A percentile compares a stretch with the other conserved stretches of the same genome.
phyloP scores from a whole-genome alignment of 2,113 vertebrate species.

The Aviceda subcristata region DNA sequence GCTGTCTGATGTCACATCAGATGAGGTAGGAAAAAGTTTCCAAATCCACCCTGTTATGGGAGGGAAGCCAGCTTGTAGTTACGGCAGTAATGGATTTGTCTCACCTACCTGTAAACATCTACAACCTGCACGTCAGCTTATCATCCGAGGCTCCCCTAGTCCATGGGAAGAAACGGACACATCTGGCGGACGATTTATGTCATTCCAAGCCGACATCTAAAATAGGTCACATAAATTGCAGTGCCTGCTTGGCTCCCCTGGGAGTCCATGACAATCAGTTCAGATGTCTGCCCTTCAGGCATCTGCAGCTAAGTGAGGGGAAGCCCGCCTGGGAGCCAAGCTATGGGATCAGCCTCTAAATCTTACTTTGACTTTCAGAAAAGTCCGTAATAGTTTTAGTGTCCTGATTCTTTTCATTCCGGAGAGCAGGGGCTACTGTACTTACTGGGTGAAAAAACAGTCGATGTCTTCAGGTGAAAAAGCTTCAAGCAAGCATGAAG shows the following conservation, averaged over 20 bases:
- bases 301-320: neutral
- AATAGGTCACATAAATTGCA: neutral
- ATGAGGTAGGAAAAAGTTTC: neutral
- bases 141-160: neutral
- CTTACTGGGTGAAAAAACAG: neutral
- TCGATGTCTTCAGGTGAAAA: neutral
- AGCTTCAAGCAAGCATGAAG: neutral
- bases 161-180: neutral
- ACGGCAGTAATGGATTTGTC: neutral
- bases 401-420: neutral
- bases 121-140: neutral
- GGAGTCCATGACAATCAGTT: neutral
- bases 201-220: neutral
- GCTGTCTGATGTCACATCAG: neutral
- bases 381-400: neutral
- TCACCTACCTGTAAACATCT: neutral
- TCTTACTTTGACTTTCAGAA: neutral
- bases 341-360: neutral
- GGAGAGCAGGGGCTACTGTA: neutral
- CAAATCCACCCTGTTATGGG: neutral
- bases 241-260: neutral
- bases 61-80: neutral
- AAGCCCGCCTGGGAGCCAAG: neutral
- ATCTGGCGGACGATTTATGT: neutral
- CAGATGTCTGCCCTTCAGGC: neutral